A percentile compares a stretch with the other conserved stretches of the same genome.
Evolutionary conservation across 2,888 invertebrate genomes (phyloP).

Genomic region (Lycophotia porphyrea): DNA sequence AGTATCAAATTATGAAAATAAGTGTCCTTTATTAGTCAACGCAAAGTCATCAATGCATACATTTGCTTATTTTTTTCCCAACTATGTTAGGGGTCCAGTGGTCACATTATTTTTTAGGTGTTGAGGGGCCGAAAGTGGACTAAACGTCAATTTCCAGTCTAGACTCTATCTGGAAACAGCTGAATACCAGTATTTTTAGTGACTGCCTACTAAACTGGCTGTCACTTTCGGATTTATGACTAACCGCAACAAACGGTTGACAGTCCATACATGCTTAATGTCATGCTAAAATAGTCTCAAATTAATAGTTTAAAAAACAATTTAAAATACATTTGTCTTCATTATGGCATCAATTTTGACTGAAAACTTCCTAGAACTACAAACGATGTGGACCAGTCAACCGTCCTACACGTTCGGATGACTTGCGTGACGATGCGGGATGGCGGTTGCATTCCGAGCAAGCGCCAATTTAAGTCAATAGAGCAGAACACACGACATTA

Average conservation of each 20-base stretch:
- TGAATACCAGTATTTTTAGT: not conserved
- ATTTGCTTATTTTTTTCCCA: too few relatives aligned
- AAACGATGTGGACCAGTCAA: not conserved
- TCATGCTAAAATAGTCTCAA: not conserved
- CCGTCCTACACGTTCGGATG: not conserved
- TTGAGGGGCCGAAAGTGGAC: too few relatives aligned
- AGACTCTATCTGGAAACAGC: not conserved
- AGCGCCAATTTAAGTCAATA: slow-evolving; percentile 56
- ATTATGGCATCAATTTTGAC: not conserved
- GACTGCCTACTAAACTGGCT: not conserved
- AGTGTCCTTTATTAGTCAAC: too few relatives aligned
- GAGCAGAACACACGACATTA: slow-evolving; percentile 21
- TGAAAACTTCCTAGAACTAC: not conserved
- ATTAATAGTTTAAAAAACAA: not conserved
- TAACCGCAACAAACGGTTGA: not conserved
- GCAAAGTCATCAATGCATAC: too few relatives aligned
- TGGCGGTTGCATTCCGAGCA: slow-evolving; percentile 47
- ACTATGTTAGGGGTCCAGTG: too few relatives aligned
- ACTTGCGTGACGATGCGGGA: slow-evolving; percentile 34
- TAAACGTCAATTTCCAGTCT: too few relatives aligned
- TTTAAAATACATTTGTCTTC: not conserved
- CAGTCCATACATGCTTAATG: not conserved
- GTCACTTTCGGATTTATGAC: not conserved
- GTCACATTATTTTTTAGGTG: too few relatives aligned
- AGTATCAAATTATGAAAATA: not conserved